Evolutionary conservation across 2,888 invertebrate genomes (phyloP).

Genomic region (Stegophylla sp.): DNA sequence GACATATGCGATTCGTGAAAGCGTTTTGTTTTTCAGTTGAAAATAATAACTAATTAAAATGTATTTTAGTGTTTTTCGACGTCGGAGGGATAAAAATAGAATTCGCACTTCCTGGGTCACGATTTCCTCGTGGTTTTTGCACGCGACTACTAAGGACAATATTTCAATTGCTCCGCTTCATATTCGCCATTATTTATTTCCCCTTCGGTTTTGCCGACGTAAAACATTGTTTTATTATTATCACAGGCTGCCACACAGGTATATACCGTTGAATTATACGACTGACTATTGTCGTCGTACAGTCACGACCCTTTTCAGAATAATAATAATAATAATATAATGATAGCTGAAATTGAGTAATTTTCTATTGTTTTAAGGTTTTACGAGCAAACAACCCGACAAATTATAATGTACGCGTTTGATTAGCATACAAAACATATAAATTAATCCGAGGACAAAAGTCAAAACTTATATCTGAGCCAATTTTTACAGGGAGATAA

Average conservation of each 20-base stretch:
- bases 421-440: conserved; percentile 40
- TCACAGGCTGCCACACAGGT: conserved; percentile 33
- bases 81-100: background rate
- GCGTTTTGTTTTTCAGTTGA: too few species aligned
- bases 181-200: conserved; percentile 50
- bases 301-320: conserved; percentile 36
- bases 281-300: conserved; percentile 23
- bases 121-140: background rate
- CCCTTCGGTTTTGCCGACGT: conserved; percentile 19
- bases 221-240: too few species aligned
- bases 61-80: too few species aligned
- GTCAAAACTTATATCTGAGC: conserved; percentile 19
- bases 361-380: conserved; percentile 50
- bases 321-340: too few species aligned
- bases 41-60: too few species aligned
- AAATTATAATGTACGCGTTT: conserved; percentile 38
- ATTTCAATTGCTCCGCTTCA: conserved; percentile 42
- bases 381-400: conserved; percentile 42
- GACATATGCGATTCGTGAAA: too few species aligned
- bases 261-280: conserved; percentile 41
- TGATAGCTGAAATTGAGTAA: conserved; percentile 45
- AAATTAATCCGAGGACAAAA: conserved; percentile 34
- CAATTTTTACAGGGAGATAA: too few species aligned
- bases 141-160: conserved; percentile 32
- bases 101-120: background rate